These are phyloP conservation scores for Rhopalosiphum nymphaeae DNA, from an alignment of 2,888 invertebrate species.

Conservation along the genomic window DNA sequence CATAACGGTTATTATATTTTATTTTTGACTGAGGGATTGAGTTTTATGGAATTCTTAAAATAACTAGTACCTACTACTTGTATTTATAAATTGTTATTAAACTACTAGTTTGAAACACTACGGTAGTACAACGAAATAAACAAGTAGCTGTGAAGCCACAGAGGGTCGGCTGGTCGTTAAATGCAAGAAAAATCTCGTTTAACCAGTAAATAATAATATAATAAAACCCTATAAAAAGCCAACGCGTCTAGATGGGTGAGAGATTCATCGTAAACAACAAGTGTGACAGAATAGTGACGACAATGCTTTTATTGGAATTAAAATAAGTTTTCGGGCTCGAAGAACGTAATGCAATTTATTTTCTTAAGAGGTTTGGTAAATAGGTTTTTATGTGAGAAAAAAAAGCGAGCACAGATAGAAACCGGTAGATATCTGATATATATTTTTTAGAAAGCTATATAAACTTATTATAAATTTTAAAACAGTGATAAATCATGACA, in stretches of 20 bases:
- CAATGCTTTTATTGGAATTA: neutral
- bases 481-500: neutral
- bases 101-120: neutral
- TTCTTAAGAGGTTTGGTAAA: neutral
- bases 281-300: neutral
- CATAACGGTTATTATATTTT: neutral
- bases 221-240: neutral
- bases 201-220: neutral
- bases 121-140: neutral
- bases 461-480: neutral
- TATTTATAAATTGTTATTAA: neutral
- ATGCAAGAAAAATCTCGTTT: neutral
- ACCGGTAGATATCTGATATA: neutral
- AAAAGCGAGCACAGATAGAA: rapidly evolving
- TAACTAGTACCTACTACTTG: neutral
- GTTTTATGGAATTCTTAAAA: neutral
- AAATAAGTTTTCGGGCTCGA: neutral
- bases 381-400: neutral
- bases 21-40: neutral
- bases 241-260: neutral
- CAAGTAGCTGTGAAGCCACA: neutral
- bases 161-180: neutral
- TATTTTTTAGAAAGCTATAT: neutral
- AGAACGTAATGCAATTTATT: neutral
- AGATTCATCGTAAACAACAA: neutral